These are phyloP conservation scores for Alcedo quadribrachys DNA, from an alignment of 2,797 vertebrate genomes.

Conservation along the genomic window DNA sequence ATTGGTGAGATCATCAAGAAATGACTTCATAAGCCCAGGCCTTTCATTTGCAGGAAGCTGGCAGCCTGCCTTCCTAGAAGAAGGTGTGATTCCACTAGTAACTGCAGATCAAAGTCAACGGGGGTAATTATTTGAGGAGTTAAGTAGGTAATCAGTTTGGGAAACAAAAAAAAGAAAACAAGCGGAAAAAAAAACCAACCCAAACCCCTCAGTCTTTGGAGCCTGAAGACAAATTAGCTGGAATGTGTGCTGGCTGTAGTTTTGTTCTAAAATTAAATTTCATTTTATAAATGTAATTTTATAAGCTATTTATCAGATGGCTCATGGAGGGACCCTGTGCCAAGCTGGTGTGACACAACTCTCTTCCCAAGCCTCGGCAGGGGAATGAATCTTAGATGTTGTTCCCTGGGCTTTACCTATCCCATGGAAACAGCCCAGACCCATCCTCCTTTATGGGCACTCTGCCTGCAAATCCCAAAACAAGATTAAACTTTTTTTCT, in stretches of 20 bases:
- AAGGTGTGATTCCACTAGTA: constrained; percentile 59
- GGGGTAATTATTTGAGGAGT: constrained; percentile 63
- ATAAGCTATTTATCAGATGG: constrained; percentile 40
- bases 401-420: not conserved
- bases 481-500: not conserved
- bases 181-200: not conserved
- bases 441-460: not conserved
- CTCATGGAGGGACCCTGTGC: constrained; percentile 2
- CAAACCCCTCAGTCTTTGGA: not conserved
- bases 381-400: not conserved
- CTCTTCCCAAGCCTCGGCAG: not conserved
- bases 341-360: constrained; percentile 11
- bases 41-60: constrained; percentile 64
- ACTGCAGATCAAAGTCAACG: constrained; percentile 59
- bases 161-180: constrained; percentile 28
- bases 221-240: constrained; percentile 58
- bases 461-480: not conserved
- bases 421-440: not conserved
- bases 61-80: constrained; percentile 41
- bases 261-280: constrained; percentile 60
- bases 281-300: constrained; percentile 65
- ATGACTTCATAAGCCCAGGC: constrained; percentile 49
- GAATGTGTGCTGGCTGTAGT: constrained; percentile 10
- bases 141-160: constrained; percentile 55
- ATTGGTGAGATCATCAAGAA: constrained; percentile 63